These are phyloP conservation scores for Camponotus fellah DNA, from an alignment of 2,888 invertebrate genomes.

Conservation along the genomic window DNA sequence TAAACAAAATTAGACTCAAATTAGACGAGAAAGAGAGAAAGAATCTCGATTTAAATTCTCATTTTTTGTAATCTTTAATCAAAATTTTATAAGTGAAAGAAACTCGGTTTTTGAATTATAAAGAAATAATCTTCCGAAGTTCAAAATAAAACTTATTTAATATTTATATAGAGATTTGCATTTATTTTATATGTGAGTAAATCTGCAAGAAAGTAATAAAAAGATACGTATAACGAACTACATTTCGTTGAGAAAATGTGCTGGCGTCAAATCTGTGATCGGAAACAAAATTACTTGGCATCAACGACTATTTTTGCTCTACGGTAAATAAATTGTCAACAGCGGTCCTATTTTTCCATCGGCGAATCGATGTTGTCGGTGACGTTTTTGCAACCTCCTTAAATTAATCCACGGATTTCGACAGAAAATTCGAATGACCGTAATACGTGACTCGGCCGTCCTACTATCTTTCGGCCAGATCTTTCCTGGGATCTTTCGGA, in stretches of 20 bases:
- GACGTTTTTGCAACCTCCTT: slow-evolving; percentile 41
- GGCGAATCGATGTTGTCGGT: slow-evolving; percentile 56
- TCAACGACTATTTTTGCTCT: slow-evolving; percentile 29
- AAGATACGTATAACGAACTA: background rate
- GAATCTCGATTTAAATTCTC: background rate
- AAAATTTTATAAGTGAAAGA: background rate
- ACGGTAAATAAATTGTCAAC: slow-evolving; percentile 58
- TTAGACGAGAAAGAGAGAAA: background rate
- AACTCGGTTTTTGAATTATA: background rate
- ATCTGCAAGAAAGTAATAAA: background rate
- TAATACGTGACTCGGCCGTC: slow-evolving; percentile 48
- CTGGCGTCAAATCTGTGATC: slow-evolving; percentile 6
- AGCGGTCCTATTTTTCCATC: background rate
- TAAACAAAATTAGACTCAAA: background rate
- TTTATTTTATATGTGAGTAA: background rate
- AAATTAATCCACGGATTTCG: slow-evolving; percentile 61
- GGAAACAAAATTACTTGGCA: slow-evolving; percentile 39
- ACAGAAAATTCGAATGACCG: slow-evolving; percentile 59
- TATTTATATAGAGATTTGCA: background rate
- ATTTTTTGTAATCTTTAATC: background rate
- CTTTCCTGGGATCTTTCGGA: slow-evolving; percentile 11
- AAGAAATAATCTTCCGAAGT: slow-evolving; percentile 3
- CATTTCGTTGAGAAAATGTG: slow-evolving; percentile 5
- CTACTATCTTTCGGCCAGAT: slow-evolving; percentile 13
- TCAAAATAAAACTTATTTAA: background rate